A percentile compares a stretch with the other conserved stretches of the same genome.
Evolutionary conservation across 2,888 invertebrate species (phyloP).

Genomic region (Acanthococcus lagerstroemiae): DNA sequence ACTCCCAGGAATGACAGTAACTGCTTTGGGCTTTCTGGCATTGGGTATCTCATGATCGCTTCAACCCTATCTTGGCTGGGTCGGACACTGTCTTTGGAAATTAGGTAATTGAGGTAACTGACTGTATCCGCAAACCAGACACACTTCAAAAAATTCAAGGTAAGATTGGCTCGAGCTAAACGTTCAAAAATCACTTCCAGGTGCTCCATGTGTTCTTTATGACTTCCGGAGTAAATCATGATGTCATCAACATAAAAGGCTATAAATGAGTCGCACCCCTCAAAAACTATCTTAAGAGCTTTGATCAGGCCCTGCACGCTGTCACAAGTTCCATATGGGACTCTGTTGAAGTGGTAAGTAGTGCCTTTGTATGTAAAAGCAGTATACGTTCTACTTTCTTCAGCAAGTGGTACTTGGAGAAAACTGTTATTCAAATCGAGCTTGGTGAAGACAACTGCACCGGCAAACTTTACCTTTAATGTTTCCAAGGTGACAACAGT

Average conservation of each 20-base stretch:
- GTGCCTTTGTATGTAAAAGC: constrained; percentile 27
- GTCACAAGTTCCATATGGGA: constrained; percentile 5
- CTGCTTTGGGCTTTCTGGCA: no score
- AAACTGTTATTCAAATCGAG: constrained; percentile 37
- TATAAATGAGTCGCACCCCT: not conserved
- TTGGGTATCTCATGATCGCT: no score
- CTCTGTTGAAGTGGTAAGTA: not conserved
- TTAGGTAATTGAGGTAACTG: not conserved
- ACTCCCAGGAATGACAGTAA: not conserved
- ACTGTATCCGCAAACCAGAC: not conserved
- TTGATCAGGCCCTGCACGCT: not conserved
- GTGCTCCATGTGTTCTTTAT: not conserved
- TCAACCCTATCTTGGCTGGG: no score
- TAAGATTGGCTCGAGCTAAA: not conserved
- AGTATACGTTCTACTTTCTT: constrained; percentile 31
- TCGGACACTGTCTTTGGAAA: not conserved
- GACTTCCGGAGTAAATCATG: not conserved
- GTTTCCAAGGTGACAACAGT: not conserved
- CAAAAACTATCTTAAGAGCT: not conserved
- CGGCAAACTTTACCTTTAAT: not conserved
- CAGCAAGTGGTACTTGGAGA: constrained; percentile 36
- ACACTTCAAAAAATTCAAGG: not conserved
- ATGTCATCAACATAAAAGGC: not conserved
- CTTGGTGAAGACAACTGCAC: not conserved
- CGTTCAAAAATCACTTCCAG: not conserved